Evolutionary conservation across 2,797 vertebrate genomes (phyloP), one percentile per base, ranked within the genome.

Genomic region (Gymnothorax reevesii): DNA sequence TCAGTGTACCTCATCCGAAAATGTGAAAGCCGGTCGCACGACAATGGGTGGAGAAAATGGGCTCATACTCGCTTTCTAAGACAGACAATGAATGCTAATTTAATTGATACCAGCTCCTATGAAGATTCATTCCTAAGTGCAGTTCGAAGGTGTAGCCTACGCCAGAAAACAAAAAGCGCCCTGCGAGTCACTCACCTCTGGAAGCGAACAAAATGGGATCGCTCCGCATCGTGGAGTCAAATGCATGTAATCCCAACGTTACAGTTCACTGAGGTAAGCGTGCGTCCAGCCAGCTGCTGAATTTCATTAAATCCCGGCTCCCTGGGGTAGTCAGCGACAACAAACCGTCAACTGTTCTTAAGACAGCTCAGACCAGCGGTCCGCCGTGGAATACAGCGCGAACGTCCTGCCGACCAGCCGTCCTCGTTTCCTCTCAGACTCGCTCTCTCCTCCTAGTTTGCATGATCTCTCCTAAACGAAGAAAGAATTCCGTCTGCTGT

Each of bases 171-270:
- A 60, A 83, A 62, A 71, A 0, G 84, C 25, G 49, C 55, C 79
- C 27, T 64, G 49, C 25, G 42, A 88, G 22, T 20, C 57, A 95
- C 96, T 96, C 93, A 96, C 96, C 96, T 93, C 95, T 92, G 90
- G 94, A 95, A 88, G 95, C 91, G 93, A 97, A 96, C 84, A 95
- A 89, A 86, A 95, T 88, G 59, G 95, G 96, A 87, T 96, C 95
- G 88, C 93, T 96, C 93, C 96, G 94, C 96, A 96, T 96, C 85
- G 89, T 94, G 88, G 89, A 90, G 88, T 89, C 90, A 89, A 89
- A 89, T 90, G 89, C 95, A 93, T 95, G 89, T 89, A 94, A 93
- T 91, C 92, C 90, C 42, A 77, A 27, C 33, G 33, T 42, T 42
- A 84, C 71, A 62, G 83, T 87, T 64, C 87, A 42, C 83, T 57